Conservation (phyloP, 2,797 vertebrate species). For the Liasis olivaceus region DNA sequence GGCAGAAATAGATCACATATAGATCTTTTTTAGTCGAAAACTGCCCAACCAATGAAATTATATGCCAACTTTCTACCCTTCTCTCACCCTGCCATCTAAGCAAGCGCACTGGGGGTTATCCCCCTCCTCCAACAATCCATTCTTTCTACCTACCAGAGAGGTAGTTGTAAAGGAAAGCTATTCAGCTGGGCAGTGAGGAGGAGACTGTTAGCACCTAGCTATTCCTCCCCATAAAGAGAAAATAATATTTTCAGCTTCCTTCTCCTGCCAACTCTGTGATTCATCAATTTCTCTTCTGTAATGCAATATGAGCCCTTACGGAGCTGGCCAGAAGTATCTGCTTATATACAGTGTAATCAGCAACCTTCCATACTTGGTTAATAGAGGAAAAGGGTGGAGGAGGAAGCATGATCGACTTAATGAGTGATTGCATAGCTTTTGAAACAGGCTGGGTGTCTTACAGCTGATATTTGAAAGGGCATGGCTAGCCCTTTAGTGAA, state of each 20-base stretch:
- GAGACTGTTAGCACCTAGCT: background rate
- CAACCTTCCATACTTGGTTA: background rate
- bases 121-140: background rate
- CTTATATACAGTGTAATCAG: background rate
- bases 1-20: background rate
- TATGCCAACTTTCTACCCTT: background rate
- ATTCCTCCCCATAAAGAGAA: background rate
- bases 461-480: background rate
- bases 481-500: background rate
- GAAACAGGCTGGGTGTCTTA: background rate
- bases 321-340: background rate
- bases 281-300: background rate
- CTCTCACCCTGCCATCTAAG: background rate
- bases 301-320: background rate
- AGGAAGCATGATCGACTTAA: background rate
- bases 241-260: background rate
- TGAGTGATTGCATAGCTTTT: background rate
- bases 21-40: background rate
- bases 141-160: background rate
- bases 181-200: background rate
- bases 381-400: background rate
- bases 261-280: background rate
- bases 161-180: background rate
- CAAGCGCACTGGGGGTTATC: background rate
- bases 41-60: background rate